A percentile compares a stretch with the other conserved stretches of the same genome.
phyloP scores from a whole-genome alignment of 92 coral and sea anemone genomes.

The Bergia sp. region DNA sequence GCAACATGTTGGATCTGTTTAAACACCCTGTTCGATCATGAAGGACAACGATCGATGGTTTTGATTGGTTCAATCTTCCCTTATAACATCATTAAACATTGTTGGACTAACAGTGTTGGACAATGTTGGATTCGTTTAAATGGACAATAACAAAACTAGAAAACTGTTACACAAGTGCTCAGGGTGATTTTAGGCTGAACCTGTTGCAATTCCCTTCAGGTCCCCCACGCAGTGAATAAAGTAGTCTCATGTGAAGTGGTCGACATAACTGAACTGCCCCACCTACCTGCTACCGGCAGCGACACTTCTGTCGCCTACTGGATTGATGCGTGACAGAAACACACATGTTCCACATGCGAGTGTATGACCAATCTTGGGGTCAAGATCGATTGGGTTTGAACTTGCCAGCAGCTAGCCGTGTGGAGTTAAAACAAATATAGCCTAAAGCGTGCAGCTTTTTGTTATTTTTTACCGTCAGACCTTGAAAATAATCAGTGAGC shows the following conservation, averaged over 20 bases:
- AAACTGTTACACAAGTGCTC: too few relatives aligned
- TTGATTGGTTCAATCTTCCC: too few relatives aligned
- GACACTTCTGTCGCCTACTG: slow-evolving; percentile 62
- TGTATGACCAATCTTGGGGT: neutral
- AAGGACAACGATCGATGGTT: too few relatives aligned
- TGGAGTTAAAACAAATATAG: neutral
- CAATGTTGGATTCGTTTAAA: too few relatives aligned
- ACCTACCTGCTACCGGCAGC: slow-evolving; percentile 49
- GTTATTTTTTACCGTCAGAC: neutral
- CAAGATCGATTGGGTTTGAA: neutral
- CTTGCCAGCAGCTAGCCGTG: too few relatives aligned
- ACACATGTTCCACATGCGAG: neutral
- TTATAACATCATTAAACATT: too few relatives aligned
- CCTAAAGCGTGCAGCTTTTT: neutral
- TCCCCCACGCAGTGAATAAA: slow-evolving; percentile 52
- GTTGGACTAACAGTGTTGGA: too few relatives aligned
- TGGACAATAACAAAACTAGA: too few relatives aligned
- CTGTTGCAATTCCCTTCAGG: slow-evolving; percentile 43
- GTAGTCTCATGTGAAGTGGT: slow-evolving; percentile 79
- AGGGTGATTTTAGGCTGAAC: too few relatives aligned
- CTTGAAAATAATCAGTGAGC: too few relatives aligned
- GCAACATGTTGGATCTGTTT: too few relatives aligned
- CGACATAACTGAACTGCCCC: slow-evolving; percentile 80
- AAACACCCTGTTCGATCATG: too few relatives aligned
- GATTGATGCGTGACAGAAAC: slow-evolving; percentile 58